Percentiles rank a stretch among this genome's conserved stretches.
Evolutionary conservation across 2,888 invertebrate genomes (phyloP).

Genomic region (Synanthedon tipuliformis): DNA sequence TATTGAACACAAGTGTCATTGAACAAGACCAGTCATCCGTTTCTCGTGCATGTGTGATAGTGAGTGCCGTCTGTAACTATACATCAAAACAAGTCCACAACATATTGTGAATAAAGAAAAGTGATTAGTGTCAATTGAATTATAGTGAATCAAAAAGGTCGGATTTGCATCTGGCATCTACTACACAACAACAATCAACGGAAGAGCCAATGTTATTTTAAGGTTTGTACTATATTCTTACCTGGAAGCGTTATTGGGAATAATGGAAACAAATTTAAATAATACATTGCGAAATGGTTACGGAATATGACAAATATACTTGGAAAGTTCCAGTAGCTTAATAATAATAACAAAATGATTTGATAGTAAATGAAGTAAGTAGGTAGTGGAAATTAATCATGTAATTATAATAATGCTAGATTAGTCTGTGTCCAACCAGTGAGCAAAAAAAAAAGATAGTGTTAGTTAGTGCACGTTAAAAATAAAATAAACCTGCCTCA

Average conservation of each 20-base stretch:
- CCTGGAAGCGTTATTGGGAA: neutral
- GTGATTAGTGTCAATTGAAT: slow-evolving; percentile 13
- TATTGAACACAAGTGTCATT: slow-evolving; percentile 44
- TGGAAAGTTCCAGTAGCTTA: no score
- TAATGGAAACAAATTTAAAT: slow-evolving; percentile 5
- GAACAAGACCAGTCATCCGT: slow-evolving; percentile 46
- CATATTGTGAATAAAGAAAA: slow-evolving; percentile 8
- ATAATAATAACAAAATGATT: no score
- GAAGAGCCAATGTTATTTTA: slow-evolving; percentile 65
- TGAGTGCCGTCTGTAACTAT: slow-evolving; percentile 25
- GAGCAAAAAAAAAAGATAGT: no score
- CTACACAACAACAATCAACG: slow-evolving; percentile 31
- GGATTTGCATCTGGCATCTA: slow-evolving; percentile 40
- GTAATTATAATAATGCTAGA: no score
- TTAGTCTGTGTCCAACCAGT: no score
- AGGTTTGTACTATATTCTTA: slow-evolving; percentile 36
- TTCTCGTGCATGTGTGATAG: slow-evolving; percentile 40
- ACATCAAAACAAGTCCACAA: slow-evolving; percentile 11
- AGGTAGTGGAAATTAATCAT: no score
- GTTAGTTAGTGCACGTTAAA: no score
- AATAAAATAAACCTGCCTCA: no score
- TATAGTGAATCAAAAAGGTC: slow-evolving; percentile 11
- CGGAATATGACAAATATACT: slow-evolving; percentile 3
- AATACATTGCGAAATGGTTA: slow-evolving; percentile 23
- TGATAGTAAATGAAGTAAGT: no score